phyloP scores from a whole-genome alignment of 2,113 vertebrate species.

The Pseudorectes ferrugineus region DNA sequence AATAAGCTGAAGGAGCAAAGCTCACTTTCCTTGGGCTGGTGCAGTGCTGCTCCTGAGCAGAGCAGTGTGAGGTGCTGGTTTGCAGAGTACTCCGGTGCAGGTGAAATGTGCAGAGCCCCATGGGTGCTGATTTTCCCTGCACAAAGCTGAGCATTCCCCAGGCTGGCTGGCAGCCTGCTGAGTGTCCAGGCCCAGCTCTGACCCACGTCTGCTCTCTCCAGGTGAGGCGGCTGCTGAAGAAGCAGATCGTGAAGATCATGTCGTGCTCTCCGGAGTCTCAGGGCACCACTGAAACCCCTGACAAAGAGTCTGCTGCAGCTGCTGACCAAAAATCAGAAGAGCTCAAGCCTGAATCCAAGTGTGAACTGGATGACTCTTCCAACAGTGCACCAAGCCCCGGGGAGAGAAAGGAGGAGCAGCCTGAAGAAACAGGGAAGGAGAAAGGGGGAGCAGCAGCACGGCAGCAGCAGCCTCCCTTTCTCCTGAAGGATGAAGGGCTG shows the following conservation, averaged over 20 bases:
- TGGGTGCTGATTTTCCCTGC: background rate
- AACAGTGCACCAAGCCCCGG: conserved; percentile 14
- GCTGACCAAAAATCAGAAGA: conserved; percentile 62
- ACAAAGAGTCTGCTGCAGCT: conserved; percentile 58
- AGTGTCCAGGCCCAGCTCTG: background rate
- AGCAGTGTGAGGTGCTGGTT: background rate
- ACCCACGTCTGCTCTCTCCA: background rate
- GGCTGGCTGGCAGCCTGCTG: background rate
- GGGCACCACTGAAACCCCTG: conserved; percentile 51
- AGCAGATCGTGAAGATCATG: conserved; percentile 87
- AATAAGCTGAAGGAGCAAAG: background rate
- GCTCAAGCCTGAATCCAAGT: conserved; percentile 31
- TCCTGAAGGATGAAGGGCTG: conserved; percentile 60
- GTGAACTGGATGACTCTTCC: conserved; percentile 45
- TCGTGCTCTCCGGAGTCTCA: conserved; percentile 77
- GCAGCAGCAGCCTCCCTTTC: conserved; percentile 64
- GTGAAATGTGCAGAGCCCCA: background rate
- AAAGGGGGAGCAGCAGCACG: background rate
- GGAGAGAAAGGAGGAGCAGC: conserved; percentile 65
- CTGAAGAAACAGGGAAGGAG: conserved; percentile 45
- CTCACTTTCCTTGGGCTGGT: background rate
- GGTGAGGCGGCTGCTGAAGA: conserved; percentile 90
- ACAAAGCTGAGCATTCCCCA: background rate
- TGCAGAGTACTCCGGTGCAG: background rate
- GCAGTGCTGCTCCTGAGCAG: background rate